These are phyloP conservation scores for Festucalex cinctus DNA, from an alignment of 2,113 vertebrate species.

Conservation along the genomic window DNA sequence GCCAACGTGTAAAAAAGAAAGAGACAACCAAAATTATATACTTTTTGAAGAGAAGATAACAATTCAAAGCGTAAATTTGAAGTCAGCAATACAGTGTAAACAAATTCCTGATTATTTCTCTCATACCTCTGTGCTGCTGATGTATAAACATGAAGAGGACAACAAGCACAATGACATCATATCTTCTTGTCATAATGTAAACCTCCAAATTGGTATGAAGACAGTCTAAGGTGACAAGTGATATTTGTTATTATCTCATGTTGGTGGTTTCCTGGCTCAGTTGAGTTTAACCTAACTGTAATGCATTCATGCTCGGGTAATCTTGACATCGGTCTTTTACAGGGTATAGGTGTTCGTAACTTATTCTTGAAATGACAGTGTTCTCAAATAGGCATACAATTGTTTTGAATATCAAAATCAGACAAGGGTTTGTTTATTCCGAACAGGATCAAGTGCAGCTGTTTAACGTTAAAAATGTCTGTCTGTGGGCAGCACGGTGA, in stretches of 20 bases:
- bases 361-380: slow-evolving; percentile 9
- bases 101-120: background rate
- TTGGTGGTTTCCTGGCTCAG: background rate
- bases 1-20: background rate
- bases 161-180: background rate
- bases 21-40: background rate
- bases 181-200: background rate
- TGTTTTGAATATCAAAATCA: slow-evolving; percentile 28
- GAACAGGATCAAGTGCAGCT: background rate
- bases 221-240: background rate
- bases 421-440: background rate
- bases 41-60: slow-evolving; percentile 7
- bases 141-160: background rate
- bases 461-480: background rate
- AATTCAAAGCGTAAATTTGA: background rate
- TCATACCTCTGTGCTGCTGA: slow-evolving; percentile 12
- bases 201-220: background rate
- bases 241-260: background rate
- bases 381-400: slow-evolving; percentile 5
- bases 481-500: background rate
- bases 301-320: slow-evolving; percentile 20
- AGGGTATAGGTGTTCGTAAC: slow-evolving; percentile 34
- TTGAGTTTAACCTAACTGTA: background rate
- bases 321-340: slow-evolving; percentile 34
- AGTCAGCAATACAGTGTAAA: background rate